Conservation (phyloP, 2,888 invertebrate genomes). For the Meliscaeva auricollis region DNA sequence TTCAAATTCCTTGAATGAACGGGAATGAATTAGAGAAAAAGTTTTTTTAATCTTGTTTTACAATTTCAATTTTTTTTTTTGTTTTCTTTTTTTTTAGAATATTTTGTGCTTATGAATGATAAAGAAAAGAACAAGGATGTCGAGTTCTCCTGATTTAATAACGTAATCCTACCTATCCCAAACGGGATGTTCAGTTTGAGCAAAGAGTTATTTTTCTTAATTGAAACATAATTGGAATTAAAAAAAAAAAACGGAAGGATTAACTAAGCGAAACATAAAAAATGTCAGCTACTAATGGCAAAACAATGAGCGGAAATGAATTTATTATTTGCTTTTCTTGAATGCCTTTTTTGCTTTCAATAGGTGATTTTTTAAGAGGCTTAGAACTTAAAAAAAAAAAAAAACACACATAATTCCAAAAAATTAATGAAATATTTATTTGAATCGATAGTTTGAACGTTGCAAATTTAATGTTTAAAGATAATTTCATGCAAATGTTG, state of each 20-base stretch:
- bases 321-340: constrained; percentile 45
- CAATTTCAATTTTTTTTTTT: constrained; percentile 8
- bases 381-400: too few relatives aligned
- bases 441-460: too few relatives aligned
- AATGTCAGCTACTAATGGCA: constrained; percentile 38
- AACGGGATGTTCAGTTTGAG: constrained; percentile 46
- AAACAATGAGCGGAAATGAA: constrained; percentile 69
- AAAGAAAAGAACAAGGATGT: constrained; percentile 28
- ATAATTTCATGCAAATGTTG: too few relatives aligned
- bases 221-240: constrained; percentile 66
- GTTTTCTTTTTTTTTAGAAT: constrained; percentile 1
- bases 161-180: constrained; percentile 53
- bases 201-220: constrained; percentile 59
- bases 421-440: too few relatives aligned
- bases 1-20: constrained; percentile 64
- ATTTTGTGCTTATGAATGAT: neutral
- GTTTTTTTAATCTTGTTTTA: neutral
- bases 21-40: constrained; percentile 45
- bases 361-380: too few relatives aligned
- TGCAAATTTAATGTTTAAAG: too few relatives aligned
- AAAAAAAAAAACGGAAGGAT: constrained; percentile 47
- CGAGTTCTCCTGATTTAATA: constrained; percentile 67
- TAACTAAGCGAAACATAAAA: constrained; percentile 65
- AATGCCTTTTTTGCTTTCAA: too few relatives aligned
- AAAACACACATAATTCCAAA: too few relatives aligned